Base-by-base conservation (phyloP, 2,113 vertebrate genomes). In the Manacus vitellinus region DNA sequence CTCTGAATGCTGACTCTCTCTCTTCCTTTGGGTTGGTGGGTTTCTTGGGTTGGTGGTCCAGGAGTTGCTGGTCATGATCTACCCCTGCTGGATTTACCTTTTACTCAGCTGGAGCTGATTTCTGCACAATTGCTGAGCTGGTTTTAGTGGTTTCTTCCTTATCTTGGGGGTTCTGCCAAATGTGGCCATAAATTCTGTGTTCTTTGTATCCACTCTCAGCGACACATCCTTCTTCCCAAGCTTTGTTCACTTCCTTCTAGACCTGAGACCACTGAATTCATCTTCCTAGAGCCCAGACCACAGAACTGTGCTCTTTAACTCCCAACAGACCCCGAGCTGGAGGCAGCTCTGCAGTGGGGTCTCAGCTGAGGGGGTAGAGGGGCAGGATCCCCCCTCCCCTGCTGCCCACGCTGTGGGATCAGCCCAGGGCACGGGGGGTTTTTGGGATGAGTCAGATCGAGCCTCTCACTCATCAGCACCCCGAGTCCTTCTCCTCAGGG, bases 141-240 rank as follows among this genome's bases (percentile, higher is more conserved):
- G 1, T 58, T 73, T 80, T 13, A 19, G 18, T 35, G 27, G 8
- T 19, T 58, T 21, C 17, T 27, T 37, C 86, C 59, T 43, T 6
- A 5, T 8, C 9, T 19, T 5, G 43, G 35, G 14, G 5, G 16
- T 63, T 18, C 30, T 72, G 30, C 49, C 4, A 0, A 10, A 30
- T 2, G 20, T n/a, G 47, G 15, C 28, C 30, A 21, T 6, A 15
- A 47, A 22, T 4, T 79, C 41, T 17, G 12, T 21, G 1, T 10
- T 9, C 24, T 14, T 1, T 19, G 24, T 2, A 4, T 7, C 47
- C 47, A 1, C 2, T 37, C 46, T 21, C 35, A 12, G n/a, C 1
- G 16, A 14, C 28, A 22, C 49, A 15, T 35, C 76, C 51, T 31
- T 3, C 66, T 46, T 51, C 35, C 31, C 27, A 2, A 19, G 31